Conservation (phyloP, 2,797 vertebrate genomes). For the Neosalanx taihuensis region DNA sequence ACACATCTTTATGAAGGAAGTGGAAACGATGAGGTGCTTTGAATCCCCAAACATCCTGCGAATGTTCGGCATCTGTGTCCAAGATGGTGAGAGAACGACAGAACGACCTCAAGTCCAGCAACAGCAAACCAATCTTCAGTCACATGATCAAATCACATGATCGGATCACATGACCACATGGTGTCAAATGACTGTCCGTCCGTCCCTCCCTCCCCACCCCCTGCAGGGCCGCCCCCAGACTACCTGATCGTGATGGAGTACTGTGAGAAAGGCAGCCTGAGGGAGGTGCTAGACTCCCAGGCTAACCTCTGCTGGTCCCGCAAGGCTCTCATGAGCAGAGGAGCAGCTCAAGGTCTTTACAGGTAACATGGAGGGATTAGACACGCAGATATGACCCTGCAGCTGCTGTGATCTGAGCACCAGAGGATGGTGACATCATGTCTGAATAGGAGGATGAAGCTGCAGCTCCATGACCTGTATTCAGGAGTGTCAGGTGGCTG, state of each 20-base stretch:
- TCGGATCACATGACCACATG: no score
- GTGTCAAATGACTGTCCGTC: not conserved
- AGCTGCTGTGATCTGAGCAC: no score
- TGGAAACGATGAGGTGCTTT: slow-evolving; percentile 81
- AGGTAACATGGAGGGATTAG: slow-evolving; percentile 62
- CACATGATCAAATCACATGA: no score
- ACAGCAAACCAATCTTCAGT: no score
- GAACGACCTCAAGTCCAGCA: not conserved
- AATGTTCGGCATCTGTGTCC: slow-evolving; percentile 86
- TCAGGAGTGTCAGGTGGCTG: no score
- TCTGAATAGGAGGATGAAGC: not conserved
- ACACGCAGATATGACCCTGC: no score
- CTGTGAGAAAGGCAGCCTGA: slow-evolving; percentile 81
- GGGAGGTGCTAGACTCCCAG: slow-evolving; percentile 73
- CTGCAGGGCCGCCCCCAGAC: slow-evolving; percentile 67
- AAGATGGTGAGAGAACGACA: slow-evolving; percentile 61
- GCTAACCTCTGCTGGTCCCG: slow-evolving; percentile 63
- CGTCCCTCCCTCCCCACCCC: not conserved
- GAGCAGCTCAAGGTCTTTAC: slow-evolving; percentile 82
- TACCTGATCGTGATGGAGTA: slow-evolving; percentile 87
- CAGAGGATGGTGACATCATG: not conserved
- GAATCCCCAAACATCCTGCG: slow-evolving; percentile 86
- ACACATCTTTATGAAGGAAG: slow-evolving; percentile 76
- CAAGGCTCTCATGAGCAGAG: slow-evolving; percentile 75
- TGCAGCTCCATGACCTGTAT: no score